A percentile compares a stretch with the other conserved stretches of the same genome.
Evolutionary conservation across 2,113 vertebrate genomes (phyloP).

Genomic region (Vanacampus margaritifer): DNA sequence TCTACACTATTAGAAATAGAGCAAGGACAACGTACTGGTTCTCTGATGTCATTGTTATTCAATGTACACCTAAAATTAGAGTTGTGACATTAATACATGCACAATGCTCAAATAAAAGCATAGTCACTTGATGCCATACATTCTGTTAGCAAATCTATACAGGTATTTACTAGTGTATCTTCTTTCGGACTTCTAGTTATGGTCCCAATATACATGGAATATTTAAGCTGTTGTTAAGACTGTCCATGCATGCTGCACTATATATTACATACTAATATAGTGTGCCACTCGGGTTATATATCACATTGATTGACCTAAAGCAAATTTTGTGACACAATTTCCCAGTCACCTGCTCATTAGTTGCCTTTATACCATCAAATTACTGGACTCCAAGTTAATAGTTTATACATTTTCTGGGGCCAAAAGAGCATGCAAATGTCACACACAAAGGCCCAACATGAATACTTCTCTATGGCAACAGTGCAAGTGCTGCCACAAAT

Average conservation of each 20-base stretch:
- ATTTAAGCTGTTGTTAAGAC: not conserved
- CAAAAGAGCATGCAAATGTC: not conserved
- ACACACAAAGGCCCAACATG: not conserved
- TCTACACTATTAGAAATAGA: no score
- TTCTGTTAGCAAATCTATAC: no score
- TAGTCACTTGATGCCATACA: no score
- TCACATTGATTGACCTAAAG: not conserved
- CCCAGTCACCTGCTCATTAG: not conserved
- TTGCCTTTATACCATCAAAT: not conserved
- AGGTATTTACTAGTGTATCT: no score
- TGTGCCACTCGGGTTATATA: not conserved
- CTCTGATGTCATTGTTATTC: no score
- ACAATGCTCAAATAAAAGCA: no score
- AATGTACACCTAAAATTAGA: no score
- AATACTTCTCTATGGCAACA: not conserved
- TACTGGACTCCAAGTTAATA: not conserved
- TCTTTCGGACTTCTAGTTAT: not conserved
- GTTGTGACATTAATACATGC: no score
- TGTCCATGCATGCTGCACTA: not conserved
- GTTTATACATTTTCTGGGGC: not conserved
- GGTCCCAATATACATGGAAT: not conserved
- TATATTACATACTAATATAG: not conserved
- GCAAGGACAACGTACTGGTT: no score
- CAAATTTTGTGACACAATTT: not conserved
- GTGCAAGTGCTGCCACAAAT: not conserved